Evolutionary conservation across 2,113 vertebrate genomes (phyloP).

Genomic region (Camelus dromedarius): DNA sequence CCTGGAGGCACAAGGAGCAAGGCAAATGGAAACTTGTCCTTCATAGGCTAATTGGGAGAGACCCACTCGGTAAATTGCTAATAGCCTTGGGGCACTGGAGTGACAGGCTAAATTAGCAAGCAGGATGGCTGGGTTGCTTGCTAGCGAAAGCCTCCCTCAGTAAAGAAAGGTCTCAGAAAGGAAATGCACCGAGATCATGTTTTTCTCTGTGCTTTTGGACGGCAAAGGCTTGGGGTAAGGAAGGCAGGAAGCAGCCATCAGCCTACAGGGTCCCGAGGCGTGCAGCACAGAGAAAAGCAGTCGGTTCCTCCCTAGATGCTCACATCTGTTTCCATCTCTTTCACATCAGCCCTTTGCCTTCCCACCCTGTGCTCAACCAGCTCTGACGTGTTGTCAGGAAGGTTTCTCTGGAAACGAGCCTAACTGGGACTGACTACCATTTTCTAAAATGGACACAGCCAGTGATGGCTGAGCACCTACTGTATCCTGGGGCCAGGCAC

Average conservation of each 20-base stretch:
- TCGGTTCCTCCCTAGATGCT: background rate
- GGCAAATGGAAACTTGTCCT: background rate
- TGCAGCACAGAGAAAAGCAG: background rate
- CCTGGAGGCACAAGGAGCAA: background rate
- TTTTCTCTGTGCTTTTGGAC: background rate
- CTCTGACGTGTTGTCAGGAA: background rate
- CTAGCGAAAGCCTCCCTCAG: background rate
- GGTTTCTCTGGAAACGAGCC: background rate
- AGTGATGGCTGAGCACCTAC: background rate
- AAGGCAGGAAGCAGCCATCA: background rate
- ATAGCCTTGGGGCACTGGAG: background rate
- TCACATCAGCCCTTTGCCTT: background rate
- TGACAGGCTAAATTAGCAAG: background rate
- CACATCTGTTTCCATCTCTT: background rate
- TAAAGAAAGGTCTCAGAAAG: background rate
- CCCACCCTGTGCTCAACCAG: background rate
- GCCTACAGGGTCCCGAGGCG: background rate
- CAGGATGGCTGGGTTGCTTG: background rate
- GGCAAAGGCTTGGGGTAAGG: background rate
- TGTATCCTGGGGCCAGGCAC: background rate
- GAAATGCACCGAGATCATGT: background rate
- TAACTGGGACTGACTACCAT: background rate
- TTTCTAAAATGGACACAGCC: background rate
- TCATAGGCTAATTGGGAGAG: slow-evolving; percentile 36
- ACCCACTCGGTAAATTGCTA: slow-evolving; percentile 10